These are phyloP conservation scores for Cheilosia scutellata DNA, from an alignment of 2,888 invertebrate genomes.

Conservation along the genomic window DNA sequence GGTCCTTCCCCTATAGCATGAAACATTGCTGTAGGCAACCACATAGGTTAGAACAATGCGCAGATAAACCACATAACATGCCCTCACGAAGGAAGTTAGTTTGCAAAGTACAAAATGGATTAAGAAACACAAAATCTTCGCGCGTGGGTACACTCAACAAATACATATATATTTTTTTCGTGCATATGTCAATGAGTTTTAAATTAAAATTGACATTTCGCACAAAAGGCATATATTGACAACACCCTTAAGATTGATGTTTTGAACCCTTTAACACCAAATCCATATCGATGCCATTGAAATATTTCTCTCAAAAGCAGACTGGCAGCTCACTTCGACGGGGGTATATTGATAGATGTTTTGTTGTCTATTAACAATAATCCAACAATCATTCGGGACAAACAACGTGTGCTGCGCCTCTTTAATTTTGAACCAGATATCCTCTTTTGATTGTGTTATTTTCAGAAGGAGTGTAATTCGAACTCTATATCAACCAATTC, in stretches of 20 bases:
- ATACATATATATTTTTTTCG: constrained; percentile 35
- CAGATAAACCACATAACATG: constrained; percentile 46
- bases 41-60: constrained; percentile 1
- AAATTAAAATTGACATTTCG: constrained; percentile 71
- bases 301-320: constrained; percentile 38
- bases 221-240: constrained; percentile 58
- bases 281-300: constrained; percentile 53
- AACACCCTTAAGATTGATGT: constrained; percentile 74
- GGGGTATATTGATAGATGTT: constrained; percentile 69
- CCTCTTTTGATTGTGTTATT: constrained; percentile 67
- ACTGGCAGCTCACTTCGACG: constrained; percentile 62
- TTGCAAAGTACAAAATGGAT: constrained; percentile 45
- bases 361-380: constrained; percentile 73
- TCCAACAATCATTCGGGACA: constrained; percentile 69
- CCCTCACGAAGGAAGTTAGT: constrained; percentile 19
- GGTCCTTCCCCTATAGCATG: constrained; percentile 20
- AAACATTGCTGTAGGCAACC: constrained; percentile 15
- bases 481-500: constrained; percentile 52
- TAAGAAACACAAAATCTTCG: constrained; percentile 41
- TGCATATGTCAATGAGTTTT: constrained; percentile 55
- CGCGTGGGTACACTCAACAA: constrained; percentile 57
- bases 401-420: constrained; percentile 71
- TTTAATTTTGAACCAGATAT: constrained; percentile 61
- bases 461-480: constrained; percentile 65
- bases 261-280: constrained; percentile 74